Evolutionary conservation across 1,140 invertebrate species (phyloP).

Genomic region (Trachymyrmex cornetzi): DNA sequence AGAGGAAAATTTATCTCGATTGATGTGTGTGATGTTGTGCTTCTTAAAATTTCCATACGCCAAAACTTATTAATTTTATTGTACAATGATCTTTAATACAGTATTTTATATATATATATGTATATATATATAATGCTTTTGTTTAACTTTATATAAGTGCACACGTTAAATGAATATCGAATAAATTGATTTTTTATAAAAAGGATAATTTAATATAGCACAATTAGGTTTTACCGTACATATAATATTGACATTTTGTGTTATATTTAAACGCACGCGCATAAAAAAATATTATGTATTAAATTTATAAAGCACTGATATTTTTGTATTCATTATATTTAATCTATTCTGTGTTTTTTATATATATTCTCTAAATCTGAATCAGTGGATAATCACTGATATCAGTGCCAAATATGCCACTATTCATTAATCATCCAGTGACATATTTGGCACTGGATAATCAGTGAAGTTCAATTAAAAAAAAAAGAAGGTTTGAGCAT

Average conservation of each 20-base stretch:
- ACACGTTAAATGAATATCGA: not conserved
- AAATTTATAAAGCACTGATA: not conserved
- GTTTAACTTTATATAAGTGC: not conserved
- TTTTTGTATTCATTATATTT: slow-evolving; percentile 4
- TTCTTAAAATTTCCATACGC: not conserved
- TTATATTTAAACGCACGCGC: not conserved
- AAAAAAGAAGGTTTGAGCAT: too few relatives aligned
- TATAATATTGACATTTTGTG: not conserved
- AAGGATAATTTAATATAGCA: not conserved
- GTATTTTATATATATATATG: too few relatives aligned
- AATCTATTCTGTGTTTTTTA: not conserved
- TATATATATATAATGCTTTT: too few relatives aligned
- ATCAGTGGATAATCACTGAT: too few relatives aligned
- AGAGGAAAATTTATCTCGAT: not conserved
- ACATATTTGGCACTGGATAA: too few relatives aligned
- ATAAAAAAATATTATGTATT: not conserved
- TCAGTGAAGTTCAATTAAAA: too few relatives aligned
- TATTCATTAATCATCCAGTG: too few relatives aligned
- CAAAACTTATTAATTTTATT: not conserved
- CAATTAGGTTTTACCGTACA: not conserved
- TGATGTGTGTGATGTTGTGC: not conserved
- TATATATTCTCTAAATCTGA: too few relatives aligned
- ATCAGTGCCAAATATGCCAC: too few relatives aligned
- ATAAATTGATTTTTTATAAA: not conserved
- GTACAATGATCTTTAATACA: not conserved